Base-by-base conservation (phyloP, 2,888 invertebrate species). In the Oeneis ivallda region DNA sequence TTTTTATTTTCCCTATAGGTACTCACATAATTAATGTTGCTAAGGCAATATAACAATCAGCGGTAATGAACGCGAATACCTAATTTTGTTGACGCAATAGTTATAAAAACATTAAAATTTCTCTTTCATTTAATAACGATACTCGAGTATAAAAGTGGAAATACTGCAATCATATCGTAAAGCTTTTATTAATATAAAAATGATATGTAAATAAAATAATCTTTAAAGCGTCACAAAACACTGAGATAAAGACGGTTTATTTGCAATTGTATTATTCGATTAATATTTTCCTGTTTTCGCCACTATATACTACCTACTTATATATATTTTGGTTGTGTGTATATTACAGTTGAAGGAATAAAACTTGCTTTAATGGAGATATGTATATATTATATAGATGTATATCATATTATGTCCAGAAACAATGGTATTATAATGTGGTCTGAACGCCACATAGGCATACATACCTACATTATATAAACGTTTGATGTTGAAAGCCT, bases 141-240 rank as follows among this genome's bases (percentile, higher is more conserved):
- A 62, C 15, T 41, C 43, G 6, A 11, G 19, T 41, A 56, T 41
- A 19, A 6, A n/a, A 37, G 17, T 41, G 56, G 17, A 63, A 54
- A 56, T 58, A 66, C 43, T 26, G 32, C 15, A 67, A 63, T 67
- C 19, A 65, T 65, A 65, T 64, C 56, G 47, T 69, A 62, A 64
- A 64, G 26, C 13, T 37, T 62, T 56, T 37, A 54, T 45, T 45
- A 61, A 54, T 66, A 70, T 68, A 64, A 68, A 68, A 68, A 64
- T 62, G 47, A 54, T 57, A n/a, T n/a, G n/a, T n/a, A n/a, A n/a
- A n/a, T n/a, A n/a, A 62, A 50, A 56, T 62, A 60, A 52, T 32
- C 19, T 11, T 26, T 61, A 47, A 9, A 9, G 64, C 64, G 57
- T 61, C 64, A 62, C 13, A 54, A 26, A 54, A 64, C 34, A 49